Conservation (phyloP, 2,797 vertebrate genomes). For the Sebastes elongatus region DNA sequence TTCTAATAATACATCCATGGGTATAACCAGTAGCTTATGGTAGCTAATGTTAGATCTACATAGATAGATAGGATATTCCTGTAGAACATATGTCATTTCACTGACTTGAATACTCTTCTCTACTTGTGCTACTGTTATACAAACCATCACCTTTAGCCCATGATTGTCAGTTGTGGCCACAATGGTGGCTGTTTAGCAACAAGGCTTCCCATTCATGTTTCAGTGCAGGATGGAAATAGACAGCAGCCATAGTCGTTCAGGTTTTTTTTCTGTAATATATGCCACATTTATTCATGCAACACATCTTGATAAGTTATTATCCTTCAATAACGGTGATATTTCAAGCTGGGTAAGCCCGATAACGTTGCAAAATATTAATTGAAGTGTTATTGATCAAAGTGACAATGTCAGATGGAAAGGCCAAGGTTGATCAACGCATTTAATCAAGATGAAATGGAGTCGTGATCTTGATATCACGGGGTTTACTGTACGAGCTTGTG, state of each 20-base stretch:
- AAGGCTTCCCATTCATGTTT: not conserved
- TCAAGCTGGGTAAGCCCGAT: not conserved
- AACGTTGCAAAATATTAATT: slow-evolving; percentile 4
- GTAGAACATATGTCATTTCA: not conserved
- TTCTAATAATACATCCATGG: no score
- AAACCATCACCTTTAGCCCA: not conserved
- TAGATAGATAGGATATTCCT: not conserved
- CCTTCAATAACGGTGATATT: slow-evolving; percentile 1
- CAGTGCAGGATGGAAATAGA: not conserved
- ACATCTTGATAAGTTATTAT: slow-evolving; percentile 13
- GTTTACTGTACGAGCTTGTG: not conserved
- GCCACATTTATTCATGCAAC: not conserved
- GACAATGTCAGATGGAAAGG: slow-evolving; percentile 39
- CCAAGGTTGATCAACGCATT: slow-evolving; percentile 48
- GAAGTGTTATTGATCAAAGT: slow-evolving; percentile 29
- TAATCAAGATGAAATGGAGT: slow-evolving; percentile 35
- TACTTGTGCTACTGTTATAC: not conserved
- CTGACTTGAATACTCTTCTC: not conserved
- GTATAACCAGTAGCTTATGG: not conserved
- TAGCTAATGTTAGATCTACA: not conserved
- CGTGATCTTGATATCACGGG: slow-evolving; percentile 4
- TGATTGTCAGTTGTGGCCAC: not conserved
- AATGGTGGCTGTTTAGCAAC: not conserved
- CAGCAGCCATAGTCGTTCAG: not conserved
- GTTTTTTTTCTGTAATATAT: not conserved